Percentiles rank a stretch among this genome's conserved stretches.
Evolutionary conservation across 2,888 invertebrate genomes (phyloP).

Genomic region (Lapara coniferarum): DNA sequence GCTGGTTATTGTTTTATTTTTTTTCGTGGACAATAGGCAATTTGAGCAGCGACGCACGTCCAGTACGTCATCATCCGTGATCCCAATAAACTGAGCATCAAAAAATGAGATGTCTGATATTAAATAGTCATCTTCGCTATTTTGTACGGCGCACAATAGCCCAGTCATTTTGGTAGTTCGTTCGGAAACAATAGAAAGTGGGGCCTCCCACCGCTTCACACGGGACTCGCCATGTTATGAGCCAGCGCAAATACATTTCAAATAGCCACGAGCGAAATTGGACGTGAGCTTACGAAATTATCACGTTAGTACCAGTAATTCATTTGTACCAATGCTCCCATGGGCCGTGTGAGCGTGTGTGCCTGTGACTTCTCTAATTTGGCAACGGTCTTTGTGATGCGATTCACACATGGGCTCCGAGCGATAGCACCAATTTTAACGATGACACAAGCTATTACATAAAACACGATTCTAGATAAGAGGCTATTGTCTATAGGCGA

Average conservation of each 20-base stretch:
- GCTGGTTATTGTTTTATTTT: constrained; percentile 29
- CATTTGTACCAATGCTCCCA: constrained; percentile 76
- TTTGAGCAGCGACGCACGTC: constrained; percentile 39
- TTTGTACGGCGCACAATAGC: constrained; percentile 54
- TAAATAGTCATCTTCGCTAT: constrained; percentile 64
- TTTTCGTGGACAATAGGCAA: constrained; percentile 62
- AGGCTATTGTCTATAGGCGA: constrained; percentile 52
- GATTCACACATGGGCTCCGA: constrained; percentile 54
- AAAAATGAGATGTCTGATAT: constrained; percentile 60
- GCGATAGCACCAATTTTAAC: constrained; percentile 17
- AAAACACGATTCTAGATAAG: constrained; percentile 46
- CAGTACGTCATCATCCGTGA: constrained; percentile 25
- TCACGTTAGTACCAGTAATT: constrained; percentile 71
- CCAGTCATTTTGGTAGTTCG: constrained; percentile 51
- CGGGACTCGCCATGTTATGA: constrained; percentile 56
- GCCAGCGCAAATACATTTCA: constrained; percentile 81
- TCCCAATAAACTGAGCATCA: constrained; percentile 53
- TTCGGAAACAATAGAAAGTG: constrained; percentile 70
- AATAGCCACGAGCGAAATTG: constrained; percentile 75
- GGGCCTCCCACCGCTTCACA: constrained; percentile 60
- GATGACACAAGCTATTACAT: constrained; percentile 40
- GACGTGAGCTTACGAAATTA: constrained; percentile 75
- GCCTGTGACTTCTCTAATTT: constrained; percentile 69
- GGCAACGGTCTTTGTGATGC: constrained; percentile 54
- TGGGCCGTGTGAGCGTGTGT: constrained; percentile 65